Percentiles rank a stretch among this genome's conserved stretches.
Evolutionary conservation across 2,888 invertebrate genomes (phyloP).

Genomic region (Horisme vitalbata): DNA sequence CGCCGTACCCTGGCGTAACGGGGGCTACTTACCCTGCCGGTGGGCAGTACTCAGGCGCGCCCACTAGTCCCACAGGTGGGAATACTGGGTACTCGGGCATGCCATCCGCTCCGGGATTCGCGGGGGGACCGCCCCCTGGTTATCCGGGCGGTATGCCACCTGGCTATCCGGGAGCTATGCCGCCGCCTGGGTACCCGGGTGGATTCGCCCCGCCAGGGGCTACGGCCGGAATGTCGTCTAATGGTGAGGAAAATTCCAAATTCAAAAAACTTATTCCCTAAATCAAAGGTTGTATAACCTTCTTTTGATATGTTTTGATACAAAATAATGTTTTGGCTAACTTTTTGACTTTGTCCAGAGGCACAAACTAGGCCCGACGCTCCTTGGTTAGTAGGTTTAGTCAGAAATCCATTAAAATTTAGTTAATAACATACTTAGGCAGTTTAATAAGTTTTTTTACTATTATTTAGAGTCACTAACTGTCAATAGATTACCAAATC

Average conservation of each 20-base stretch:
- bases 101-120: constrained; percentile 45
- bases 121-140: constrained; percentile 38
- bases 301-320: neutral
- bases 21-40: constrained; percentile 58
- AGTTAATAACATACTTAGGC: no score
- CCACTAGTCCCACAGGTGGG: constrained; percentile 44
- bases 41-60: constrained; percentile 52
- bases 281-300: no score
- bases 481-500: no score
- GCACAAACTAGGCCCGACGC: constrained; percentile 44
- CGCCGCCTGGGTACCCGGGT: constrained; percentile 33
- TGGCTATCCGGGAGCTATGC: constrained; percentile 50
- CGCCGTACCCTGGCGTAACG: constrained; percentile 95
- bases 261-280: constrained; percentile 22
- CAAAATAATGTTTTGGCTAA: neutral
- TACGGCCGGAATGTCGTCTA: constrained; percentile 59
- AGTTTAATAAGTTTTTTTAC: no score
- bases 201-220: constrained; percentile 41
- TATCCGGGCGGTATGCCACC: constrained; percentile 33
- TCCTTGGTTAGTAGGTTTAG: constrained; percentile 47
- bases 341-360: constrained; percentile 19
- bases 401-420: no score
- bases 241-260: constrained; percentile 50
- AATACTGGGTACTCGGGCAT: constrained; percentile 30
- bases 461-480: no score